These are phyloP conservation scores for Limnothrissa miodon DNA, from an alignment of 2,113 vertebrate species.

Conservation along the genomic window DNA sequence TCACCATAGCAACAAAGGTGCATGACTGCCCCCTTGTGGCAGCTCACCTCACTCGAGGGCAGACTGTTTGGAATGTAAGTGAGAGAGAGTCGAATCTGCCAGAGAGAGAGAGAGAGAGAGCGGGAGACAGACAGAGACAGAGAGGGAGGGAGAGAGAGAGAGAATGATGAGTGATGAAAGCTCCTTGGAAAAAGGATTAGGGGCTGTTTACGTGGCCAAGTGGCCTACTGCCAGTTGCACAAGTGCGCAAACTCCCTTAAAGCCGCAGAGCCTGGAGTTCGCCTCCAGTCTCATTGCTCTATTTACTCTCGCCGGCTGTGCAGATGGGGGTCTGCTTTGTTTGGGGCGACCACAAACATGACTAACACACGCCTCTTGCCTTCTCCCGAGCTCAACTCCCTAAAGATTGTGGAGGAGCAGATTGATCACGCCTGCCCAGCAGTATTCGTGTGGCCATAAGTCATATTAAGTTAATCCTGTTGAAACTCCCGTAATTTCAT, in stretches of 20 bases:
- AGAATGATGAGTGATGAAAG: conserved; percentile 68
- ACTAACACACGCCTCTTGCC: conserved; percentile 36
- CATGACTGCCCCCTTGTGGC: conserved; percentile 65
- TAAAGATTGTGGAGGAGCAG: conserved; percentile 13
- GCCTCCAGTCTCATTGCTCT: conserved; percentile 56
- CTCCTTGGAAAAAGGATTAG: conserved; percentile 76
- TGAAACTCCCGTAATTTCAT: background rate
- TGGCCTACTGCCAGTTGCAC: conserved; percentile 67
- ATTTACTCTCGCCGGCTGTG: conserved; percentile 54
- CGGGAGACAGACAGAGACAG: conserved; percentile 53
- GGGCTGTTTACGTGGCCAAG: conserved; percentile 70
- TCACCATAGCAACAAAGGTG: conserved; percentile 31
- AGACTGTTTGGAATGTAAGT: conserved; percentile 42
- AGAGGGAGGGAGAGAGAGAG: conserved; percentile 62
- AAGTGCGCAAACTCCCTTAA: conserved; percentile 70
- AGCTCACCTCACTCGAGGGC: background rate
- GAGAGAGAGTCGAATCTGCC: conserved; percentile 62
- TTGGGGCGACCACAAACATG: conserved; percentile 34
- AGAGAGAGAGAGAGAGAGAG: conserved; percentile 53
- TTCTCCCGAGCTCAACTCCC: background rate
- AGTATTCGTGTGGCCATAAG: background rate
- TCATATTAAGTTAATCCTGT: background rate
- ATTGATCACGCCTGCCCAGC: background rate
- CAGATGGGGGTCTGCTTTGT: conserved; percentile 58
- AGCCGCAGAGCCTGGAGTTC: conserved; percentile 61